Evolutionary conservation across 2,113 vertebrate genomes (phyloP).

Genomic region (Sinocyclocheilus grahami): DNA sequence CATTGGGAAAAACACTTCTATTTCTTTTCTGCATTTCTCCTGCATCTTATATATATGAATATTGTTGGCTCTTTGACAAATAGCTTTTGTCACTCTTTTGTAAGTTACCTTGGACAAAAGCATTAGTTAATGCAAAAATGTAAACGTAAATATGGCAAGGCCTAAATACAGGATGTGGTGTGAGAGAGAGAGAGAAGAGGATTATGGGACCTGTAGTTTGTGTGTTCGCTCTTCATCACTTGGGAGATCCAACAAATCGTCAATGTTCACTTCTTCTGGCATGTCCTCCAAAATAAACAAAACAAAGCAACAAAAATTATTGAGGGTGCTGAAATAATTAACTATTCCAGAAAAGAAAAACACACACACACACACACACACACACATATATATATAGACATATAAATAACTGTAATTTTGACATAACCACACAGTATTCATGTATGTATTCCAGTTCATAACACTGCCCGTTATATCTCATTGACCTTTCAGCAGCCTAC

Average conservation of each 20-base stretch:
- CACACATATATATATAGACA: too few species aligned
- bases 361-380: too few species aligned
- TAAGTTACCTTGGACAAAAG: background rate
- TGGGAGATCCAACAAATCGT: constrained; percentile 81
- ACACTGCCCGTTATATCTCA: background rate
- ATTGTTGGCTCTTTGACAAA: background rate
- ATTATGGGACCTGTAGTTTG: constrained; percentile 76
- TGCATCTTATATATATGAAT: background rate
- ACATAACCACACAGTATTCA: background rate
- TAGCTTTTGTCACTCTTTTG: background rate
- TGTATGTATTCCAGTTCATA: background rate
- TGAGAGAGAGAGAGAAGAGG: background rate
- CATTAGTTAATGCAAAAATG: background rate
- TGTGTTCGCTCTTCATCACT: constrained; percentile 74
- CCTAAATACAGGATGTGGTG: background rate
- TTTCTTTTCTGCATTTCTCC: background rate
- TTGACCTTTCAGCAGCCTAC: background rate
- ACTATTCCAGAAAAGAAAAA: background rate
- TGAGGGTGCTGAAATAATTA: background rate
- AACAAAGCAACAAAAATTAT: constrained; percentile 22
- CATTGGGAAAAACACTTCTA: background rate
- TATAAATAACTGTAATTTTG: background rate
- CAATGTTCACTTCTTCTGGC: constrained; percentile 88
- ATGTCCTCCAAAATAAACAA: constrained; percentile 73
- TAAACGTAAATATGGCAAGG: background rate